Evolutionary conservation across 2,797 vertebrate species (phyloP), one percentile per base, ranked within the genome.

Genomic region (Euphonia xanthogaster): DNA sequence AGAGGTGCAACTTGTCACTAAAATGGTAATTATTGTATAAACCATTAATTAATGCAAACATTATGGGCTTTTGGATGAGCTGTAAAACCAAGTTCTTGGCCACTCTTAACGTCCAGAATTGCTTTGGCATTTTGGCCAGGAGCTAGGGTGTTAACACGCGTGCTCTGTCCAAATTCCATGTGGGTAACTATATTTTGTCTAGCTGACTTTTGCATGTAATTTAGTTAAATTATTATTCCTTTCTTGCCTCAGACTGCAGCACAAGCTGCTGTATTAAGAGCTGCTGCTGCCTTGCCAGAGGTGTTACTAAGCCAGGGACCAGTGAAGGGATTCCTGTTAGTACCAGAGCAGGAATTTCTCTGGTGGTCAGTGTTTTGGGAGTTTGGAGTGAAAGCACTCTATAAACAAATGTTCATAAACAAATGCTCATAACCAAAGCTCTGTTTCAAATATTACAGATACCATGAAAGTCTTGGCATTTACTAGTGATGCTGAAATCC

Each of bases 81-180:
- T 92, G n/a, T 80, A 88, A 94, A 94, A 84, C 30, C 37, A 66
- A 78, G n/a, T 40, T 91, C 30, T 94, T 94, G 73, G 66, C 72
- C 12, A 37, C 30, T 76, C 30, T 93, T 67, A 76, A 27, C 33
- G 70, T 91, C 57, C 73, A 75, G 40, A 88, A 95, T 37, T 70
- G 47, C 22, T 83, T 78, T 79, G 67, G 25, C 57, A 33, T 25
- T 65, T 85, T 30, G 62, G 30, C 44, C 18, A 61, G 58, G 45
- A 86, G 44, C 23, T 93, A 39, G n/a, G 45, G 28, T 94, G 72
- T 85, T 93, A 92, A 82, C 67, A 68, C 0, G 0, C 79, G 13
- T 25, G 24, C 7, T 80, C 66, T 70, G 37, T 66, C 68, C 78
- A 88, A 90, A 78, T 90, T 78, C 79, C 31, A 17, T 70, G 45